phyloP scores from a whole-genome alignment of 2,113 vertebrate species.

The Callipepla squamata region DNA sequence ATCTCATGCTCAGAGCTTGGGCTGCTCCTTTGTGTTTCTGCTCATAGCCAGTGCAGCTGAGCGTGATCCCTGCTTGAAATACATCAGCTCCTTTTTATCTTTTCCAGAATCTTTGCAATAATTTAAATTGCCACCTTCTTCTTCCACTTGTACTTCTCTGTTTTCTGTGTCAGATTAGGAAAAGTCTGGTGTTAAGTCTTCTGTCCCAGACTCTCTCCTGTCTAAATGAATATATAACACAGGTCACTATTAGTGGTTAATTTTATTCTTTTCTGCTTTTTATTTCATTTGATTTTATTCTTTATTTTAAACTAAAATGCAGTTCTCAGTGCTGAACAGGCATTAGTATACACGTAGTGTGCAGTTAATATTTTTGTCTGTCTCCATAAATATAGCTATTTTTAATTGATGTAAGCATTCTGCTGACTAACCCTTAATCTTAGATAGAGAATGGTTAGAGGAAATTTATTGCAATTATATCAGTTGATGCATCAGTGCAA shows the following conservation, averaged over 20 bases:
- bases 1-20: not conserved
- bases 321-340: not conserved
- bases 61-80: not conserved
- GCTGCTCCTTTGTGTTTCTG: not conserved
- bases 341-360: not conserved
- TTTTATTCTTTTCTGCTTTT: not conserved
- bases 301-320: not conserved
- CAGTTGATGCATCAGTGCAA: not conserved
- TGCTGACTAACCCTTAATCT: not conserved
- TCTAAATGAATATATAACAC: not conserved
- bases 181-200: not conserved
- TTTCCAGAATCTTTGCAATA: not conserved
- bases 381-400: not conserved
- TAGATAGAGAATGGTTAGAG: not conserved
- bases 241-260: not conserved
- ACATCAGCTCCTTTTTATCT: not conserved
- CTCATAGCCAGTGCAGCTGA: not conserved
- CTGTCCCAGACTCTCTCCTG: not conserved
- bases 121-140: not conserved
- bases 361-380: not conserved
- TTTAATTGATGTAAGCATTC: not conserved
- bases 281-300: fast-evolving
- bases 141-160: not conserved
- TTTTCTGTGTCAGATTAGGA: not conserved
- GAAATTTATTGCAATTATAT: not conserved